A percentile compares a stretch with the other conserved stretches of the same genome.
Conservation (phyloP, 2,888 invertebrate genomes). For the Cheilosia pagana region DNA sequence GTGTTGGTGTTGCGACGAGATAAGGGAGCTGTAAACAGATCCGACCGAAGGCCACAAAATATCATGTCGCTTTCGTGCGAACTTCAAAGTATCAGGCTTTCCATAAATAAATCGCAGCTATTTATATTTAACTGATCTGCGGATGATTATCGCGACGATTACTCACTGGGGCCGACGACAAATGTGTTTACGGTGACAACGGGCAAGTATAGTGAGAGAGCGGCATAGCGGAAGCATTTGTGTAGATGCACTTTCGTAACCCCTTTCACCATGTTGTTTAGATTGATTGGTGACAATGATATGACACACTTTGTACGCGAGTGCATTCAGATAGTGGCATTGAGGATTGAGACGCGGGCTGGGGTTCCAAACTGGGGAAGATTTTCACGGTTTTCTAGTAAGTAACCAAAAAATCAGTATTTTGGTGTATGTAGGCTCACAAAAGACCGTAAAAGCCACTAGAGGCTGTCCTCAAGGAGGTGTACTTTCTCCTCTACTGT, state of each 20-base stretch:
- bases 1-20: slow-evolving; percentile 13
- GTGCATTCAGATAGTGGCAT: too few species aligned
- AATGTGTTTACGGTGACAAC: background rate
- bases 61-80: slow-evolving; percentile 42
- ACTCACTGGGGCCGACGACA: slow-evolving; percentile 3
- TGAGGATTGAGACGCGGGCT: too few species aligned
- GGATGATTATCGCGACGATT: background rate
- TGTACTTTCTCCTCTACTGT: too few species aligned
- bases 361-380: too few species aligned
- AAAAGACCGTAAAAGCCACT: too few species aligned
- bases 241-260: slow-evolving; percentile 13
- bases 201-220: too few species aligned
- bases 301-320: background rate
- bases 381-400: too few species aligned
- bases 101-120: slow-evolving; percentile 23
- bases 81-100: slow-evolving; percentile 37
- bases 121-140: background rate
- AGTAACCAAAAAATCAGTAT: too few species aligned
- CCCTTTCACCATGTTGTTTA: background rate
- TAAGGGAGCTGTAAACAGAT: slow-evolving; percentile 54
- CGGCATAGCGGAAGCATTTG: background rate
- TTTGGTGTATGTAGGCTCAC: too few species aligned
- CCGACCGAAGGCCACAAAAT: slow-evolving; percentile 6
- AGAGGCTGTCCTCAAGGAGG: too few species aligned
- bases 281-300: slow-evolving; percentile 14